Percentiles rank a stretch among this genome's conserved stretches.
These are phyloP conservation scores for Sarcophaga rosellei DNA, from an alignment of 2,888 invertebrate genomes.

Conservation along the genomic window DNA sequence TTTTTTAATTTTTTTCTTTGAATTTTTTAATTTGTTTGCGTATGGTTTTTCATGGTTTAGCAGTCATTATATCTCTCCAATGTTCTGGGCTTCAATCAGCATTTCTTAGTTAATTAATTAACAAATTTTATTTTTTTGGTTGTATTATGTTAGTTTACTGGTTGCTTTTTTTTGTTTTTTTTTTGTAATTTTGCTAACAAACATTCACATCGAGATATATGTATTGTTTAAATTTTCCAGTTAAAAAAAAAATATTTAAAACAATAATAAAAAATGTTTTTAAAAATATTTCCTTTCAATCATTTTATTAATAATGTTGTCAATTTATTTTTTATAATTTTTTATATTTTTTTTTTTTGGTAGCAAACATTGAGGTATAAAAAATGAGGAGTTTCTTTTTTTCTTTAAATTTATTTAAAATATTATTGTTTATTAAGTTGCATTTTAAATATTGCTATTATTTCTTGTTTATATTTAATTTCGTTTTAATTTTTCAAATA, in stretches of 20 bases:
- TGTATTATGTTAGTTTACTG: too few species aligned
- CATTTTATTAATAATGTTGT: background rate
- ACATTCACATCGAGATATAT: constrained; percentile 70
- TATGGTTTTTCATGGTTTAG: constrained; percentile 18
- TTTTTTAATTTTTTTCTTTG: constrained; percentile 18
- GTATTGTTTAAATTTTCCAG: constrained; percentile 28
- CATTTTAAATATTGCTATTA: constrained; percentile 41
- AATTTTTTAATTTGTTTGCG: constrained; percentile 54
- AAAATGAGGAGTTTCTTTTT: constrained; percentile 15
- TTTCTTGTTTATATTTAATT: background rate
- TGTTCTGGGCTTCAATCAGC: constrained; percentile 67
- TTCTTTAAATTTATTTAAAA: constrained; percentile 1
- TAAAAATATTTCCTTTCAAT: background rate
- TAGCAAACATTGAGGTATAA: constrained; percentile 65
- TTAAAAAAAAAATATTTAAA: constrained; percentile 15
- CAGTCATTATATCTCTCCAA: constrained; percentile 73
- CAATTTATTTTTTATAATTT: background rate
- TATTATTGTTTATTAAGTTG: constrained; percentile 20
- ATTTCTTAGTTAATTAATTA: constrained; percentile 55
- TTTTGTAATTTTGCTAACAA: constrained; percentile 58
- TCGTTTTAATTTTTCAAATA: background rate
- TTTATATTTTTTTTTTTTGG: constrained; percentile 17
- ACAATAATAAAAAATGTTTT: background rate
- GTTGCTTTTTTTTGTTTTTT: constrained; percentile 42
- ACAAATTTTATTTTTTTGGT: constrained; percentile 31